These are phyloP conservation scores for Meleagris gallopavo DNA, from an alignment of 2,113 vertebrate species.

Conservation along the genomic window DNA sequence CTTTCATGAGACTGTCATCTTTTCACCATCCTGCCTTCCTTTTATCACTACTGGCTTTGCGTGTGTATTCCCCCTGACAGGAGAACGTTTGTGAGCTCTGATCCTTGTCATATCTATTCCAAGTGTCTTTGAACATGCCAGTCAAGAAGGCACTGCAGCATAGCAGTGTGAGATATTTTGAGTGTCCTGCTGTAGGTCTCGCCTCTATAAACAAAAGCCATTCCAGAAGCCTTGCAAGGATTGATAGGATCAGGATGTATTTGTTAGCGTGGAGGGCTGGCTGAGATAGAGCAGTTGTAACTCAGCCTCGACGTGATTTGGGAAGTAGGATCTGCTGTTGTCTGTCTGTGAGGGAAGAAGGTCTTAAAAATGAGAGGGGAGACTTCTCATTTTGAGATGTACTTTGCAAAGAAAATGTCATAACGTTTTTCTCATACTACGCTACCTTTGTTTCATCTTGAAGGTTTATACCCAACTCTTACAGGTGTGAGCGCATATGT, in stretches of 20 bases:
- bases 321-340: not conserved
- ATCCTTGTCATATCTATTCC: not conserved
- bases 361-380: not conserved
- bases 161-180: conserved; percentile 37
- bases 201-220: conserved; percentile 58
- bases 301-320: not conserved
- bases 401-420: not conserved
- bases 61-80: not conserved
- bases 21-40: not conserved
- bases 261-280: conserved; percentile 20
- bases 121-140: conserved; percentile 9
- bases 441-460: not conserved
- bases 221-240: conserved; percentile 44
- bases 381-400: not conserved
- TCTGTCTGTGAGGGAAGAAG: not conserved
- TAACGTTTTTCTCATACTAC: not conserved
- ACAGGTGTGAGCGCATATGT: fast-evolving
- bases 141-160: conserved; percentile 48
- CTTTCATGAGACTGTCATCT: not conserved
- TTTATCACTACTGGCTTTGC: not conserved
- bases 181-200: conserved; percentile 70
- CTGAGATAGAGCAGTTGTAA: not conserved
- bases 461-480: not conserved
- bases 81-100: not conserved
- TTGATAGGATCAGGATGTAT: conserved; percentile 63